Base-by-base conservation (phyloP, 92 coral and sea anemone species). In the Porites evermanni region DNA sequence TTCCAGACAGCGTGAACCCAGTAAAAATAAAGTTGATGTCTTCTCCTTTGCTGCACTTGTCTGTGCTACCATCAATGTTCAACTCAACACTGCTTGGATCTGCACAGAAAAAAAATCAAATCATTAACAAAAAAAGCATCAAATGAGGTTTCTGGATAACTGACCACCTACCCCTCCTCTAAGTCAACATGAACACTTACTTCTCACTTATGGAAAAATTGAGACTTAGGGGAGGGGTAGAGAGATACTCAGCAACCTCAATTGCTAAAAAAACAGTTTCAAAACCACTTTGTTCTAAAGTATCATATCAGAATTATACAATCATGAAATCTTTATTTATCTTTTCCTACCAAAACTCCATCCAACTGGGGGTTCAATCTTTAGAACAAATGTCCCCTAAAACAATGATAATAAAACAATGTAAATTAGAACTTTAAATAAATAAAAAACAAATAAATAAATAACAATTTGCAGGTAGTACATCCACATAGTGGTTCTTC, bases 361-460 rank as follows among this genome's bases (percentile, higher is more conserved):
- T 3, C 99, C 99, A 85, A 92, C 78, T 23, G 99, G 99, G 19
- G 99, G 99, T 47, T 96, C 99, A 70, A 96, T 95, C 87, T 94
- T 96, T 51, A 96, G 63, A 14, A 93, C 87, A 88, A 95, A 96
- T 18, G 93, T 89, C 79, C 99, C 99, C 99, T 96, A 58, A 17
- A 52, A 72, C 60, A 64, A 84, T 38, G 4, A 38, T 4, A 38
- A 64, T 75, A 21, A 21, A 21, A 21, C 21, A 0, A 21, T 21
- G 21, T 21, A 21, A 21, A 21, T 21, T 21, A 21, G 21, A 21
- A 21, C 21, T 21, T 21, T 21, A 21, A 21, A 21, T 21, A 21
- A 21, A 21, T 21, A 21, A 21, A 21, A 21, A 21, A 21, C 21
- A 21, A 21, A 21, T 21, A 21, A 21, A 21, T 21, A 21, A 21